A percentile compares a stretch with the other conserved stretches of the same genome.
These are phyloP conservation scores for Excalfactoria chinensis DNA, from an alignment of 2,113 vertebrate species.

Conservation along the genomic window DNA sequence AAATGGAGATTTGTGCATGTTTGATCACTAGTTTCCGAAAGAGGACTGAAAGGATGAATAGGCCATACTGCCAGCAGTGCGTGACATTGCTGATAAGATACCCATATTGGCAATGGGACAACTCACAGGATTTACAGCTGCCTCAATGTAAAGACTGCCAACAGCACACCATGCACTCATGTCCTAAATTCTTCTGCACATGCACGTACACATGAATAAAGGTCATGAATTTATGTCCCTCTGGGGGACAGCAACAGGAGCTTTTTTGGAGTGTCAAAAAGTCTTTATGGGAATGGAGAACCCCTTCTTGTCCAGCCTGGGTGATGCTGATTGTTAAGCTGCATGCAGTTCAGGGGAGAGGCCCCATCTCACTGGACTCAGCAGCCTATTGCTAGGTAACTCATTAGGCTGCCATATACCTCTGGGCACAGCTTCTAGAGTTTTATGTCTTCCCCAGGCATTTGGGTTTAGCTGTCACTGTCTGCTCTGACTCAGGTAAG, in stretches of 20 bases:
- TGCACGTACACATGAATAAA: background rate
- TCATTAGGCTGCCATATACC: background rate
- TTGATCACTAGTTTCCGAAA: background rate
- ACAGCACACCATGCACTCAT: background rate
- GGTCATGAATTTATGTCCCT: background rate
- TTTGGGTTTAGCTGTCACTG: background rate
- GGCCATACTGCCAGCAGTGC: too few species aligned
- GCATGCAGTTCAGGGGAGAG: background rate
- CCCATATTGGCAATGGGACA: background rate
- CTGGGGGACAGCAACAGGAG: background rate
- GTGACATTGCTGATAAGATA: background rate
- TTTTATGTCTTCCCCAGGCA: background rate
- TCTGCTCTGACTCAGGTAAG: background rate
- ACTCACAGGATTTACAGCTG: background rate
- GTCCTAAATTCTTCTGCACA: background rate
- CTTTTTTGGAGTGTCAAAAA: background rate
- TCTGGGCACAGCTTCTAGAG: background rate
- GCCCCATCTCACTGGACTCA: background rate
- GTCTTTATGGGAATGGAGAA: background rate
- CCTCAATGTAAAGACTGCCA: background rate
- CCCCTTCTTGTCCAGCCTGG: background rate
- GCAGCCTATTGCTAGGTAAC: background rate
- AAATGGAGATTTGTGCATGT: background rate
- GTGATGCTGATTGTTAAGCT: background rate
- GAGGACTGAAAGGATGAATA: background rate